A percentile compares a stretch with the other conserved stretches of the same genome.
phyloP scores from a whole-genome alignment of 2,888 invertebrate species.

The Acronicta leporina region DNA sequence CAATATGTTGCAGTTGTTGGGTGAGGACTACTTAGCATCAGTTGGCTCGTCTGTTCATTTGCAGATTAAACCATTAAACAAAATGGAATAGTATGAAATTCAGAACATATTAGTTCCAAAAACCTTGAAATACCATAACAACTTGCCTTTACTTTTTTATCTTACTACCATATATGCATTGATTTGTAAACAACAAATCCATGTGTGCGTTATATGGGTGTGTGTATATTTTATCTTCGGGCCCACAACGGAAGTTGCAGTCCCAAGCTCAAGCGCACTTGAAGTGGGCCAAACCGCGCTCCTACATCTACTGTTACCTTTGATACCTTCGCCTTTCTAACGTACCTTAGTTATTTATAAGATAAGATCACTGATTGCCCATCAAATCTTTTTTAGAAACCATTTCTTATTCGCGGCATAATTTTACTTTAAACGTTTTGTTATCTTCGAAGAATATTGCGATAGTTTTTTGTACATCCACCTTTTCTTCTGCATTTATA shows the following conservation, averaged over 20 bases:
- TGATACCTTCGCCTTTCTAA: slow-evolving; percentile 80
- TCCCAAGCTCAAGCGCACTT: slow-evolving; percentile 58
- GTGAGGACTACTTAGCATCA: no score
- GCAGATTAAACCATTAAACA: no score
- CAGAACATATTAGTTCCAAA: neutral
- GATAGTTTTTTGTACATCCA: slow-evolving; percentile 14
- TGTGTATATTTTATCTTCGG: slow-evolving; percentile 41
- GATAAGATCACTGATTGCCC: slow-evolving; percentile 57
- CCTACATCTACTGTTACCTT: slow-evolving; percentile 73
- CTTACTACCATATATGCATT: slow-evolving; percentile 20
- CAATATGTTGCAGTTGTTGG: no score
- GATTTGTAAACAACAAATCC: slow-evolving; percentile 24
- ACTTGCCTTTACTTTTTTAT: slow-evolving; percentile 14
- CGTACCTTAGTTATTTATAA: slow-evolving; percentile 53
- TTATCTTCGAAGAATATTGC: slow-evolving; percentile 12
- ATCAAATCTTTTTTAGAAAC: slow-evolving; percentile 44
- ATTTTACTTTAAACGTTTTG: slow-evolving; percentile 9
- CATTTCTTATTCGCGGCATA: slow-evolving; percentile 17
- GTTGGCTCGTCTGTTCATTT: no score
- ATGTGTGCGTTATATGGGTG: slow-evolving; percentile 26
- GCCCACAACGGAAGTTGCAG: slow-evolving; percentile 68
- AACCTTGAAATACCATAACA: slow-evolving; percentile 12
- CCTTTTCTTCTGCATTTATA: no score
- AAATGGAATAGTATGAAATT: no score
- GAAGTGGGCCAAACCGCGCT: slow-evolving; percentile 76